Base-by-base conservation (phyloP, 2,888 invertebrate genomes). In the Lepidonotus clava region DNA sequence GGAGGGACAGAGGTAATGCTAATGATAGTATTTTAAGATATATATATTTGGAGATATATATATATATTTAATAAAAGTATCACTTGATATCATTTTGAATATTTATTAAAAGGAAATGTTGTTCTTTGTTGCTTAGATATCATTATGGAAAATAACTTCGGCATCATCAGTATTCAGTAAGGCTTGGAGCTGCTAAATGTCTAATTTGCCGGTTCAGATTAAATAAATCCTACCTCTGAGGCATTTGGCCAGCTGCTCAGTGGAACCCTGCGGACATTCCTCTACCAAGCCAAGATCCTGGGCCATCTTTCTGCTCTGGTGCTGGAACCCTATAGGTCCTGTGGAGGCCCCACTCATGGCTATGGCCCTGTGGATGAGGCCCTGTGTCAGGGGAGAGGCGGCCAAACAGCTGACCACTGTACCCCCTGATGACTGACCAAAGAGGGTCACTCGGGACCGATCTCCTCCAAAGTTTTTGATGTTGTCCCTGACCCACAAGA, bases 401-500 rank as follows among this genome's bases (percentile, higher is more conserved):
- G 84, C 53, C 66, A 84, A 21, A 21, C 38, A 40, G 66, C 84
- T 84, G 36, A 40, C 32, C 38, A 38, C 18, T 21, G 32, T 36
- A 5, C 40, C 40, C 6, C 84, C 84, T 1, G 84, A 36, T n/a
- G 84, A 84, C 32, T 84, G 84, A 0, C 84, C 84, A 36, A 84
- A 61, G 11, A 84, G 11, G 5, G 84, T 84, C 0, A 84, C 84
- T 6, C 66, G 28, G 34, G 56, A 32, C 36, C 18, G 34, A 38
- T 84, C 84, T 28, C 84, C 84, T 24, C 67, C 84, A 66, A 84
- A 84, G 32, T 56, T n/a, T 1, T n/a, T 41, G 21, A 84, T 84
- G 66, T 84, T 84, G 34, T 84, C 84, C 24, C 28, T 34, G 14
- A 84, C 41, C 84, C 84, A 84, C 24, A 56, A 14, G 14, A 84